A percentile compares a stretch with the other conserved stretches of the same genome.
Evolutionary conservation across 2,797 vertebrate genomes (phyloP).

Genomic region (Chrosomus eos): DNA sequence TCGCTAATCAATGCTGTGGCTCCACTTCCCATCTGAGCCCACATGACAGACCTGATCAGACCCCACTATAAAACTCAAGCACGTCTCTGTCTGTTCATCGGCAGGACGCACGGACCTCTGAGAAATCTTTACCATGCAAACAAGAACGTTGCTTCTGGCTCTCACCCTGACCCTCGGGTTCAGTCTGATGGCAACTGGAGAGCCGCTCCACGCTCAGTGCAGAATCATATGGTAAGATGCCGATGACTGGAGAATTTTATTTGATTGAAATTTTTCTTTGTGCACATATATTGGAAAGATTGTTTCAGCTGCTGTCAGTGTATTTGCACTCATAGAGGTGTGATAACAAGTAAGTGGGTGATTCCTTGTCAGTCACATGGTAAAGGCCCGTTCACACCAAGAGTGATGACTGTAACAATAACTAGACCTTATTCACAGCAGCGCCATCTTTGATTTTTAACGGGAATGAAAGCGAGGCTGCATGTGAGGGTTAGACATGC

Average conservation of each 20-base stretch:
- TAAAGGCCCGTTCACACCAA: not conserved
- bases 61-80: not conserved
- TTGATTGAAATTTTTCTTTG: not conserved
- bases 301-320: not conserved
- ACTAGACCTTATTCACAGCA: not conserved
- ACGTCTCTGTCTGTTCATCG: not conserved
- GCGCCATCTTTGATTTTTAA: too few species aligned
- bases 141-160: slow-evolving; percentile 15
- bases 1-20: slow-evolving; percentile 36
- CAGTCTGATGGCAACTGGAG: not conserved
- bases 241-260: not conserved
- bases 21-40: not conserved
- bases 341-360: too few species aligned
- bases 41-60: slow-evolving; percentile 3
- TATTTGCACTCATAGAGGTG: not conserved
- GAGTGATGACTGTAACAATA: not conserved
- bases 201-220: slow-evolving; percentile 45
- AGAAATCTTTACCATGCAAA: slow-evolving; percentile 35
- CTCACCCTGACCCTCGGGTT: slow-evolving; percentile 33
- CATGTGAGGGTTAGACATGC: too few species aligned
- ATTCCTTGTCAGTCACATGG: not conserved
- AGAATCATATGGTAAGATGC: slow-evolving; percentile 56
- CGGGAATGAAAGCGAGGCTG: too few species aligned
- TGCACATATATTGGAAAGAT: not conserved
- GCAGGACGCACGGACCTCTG: not conserved